Base-by-base conservation (phyloP, 2,888 invertebrate genomes). In the Heliconius ethilla region DNA sequence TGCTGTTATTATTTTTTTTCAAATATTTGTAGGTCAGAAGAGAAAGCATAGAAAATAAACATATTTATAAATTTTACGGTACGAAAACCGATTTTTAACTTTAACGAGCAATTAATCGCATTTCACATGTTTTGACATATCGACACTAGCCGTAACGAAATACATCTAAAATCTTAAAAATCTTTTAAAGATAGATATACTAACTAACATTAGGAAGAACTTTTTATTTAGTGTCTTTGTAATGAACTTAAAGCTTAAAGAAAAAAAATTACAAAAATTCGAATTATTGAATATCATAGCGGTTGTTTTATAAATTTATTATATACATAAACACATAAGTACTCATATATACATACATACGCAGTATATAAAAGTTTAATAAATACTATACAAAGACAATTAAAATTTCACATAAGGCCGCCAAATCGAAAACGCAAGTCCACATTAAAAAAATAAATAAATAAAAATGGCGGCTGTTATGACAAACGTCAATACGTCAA, bases 401-500 rank as follows among this genome's bases (percentile, higher is more conserved):
- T 73, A 33, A 33, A 33, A 33, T 11, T 22, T 6, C 9, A n/a
- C 7, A 40, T 74, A 13, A 40, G 74, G 29, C 74, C 2, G 33
- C 9, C 18, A 11, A 45, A 13, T 15, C 18, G 5, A 27, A 45
- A 45, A 63, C 40, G 10, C n/a, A 40, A 18, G 74, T 65, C 63
- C 37, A 18, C 9, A 65, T 29, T 29, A 25, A 25, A 45, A 29
- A 69, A 59, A 59, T 10, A 77, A 73, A 81, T 76, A 75, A 76
- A 78, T 73, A 82, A 84, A 85, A 84, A 86, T 85, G 84, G 84
- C 85, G 84, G 83, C 81, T 86, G 83, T 84, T 86, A 84, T 90
- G 91, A 91, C 91, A 89, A 85, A 84, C 86, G 89, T 91, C 88
- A 89, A 91, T 91, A 84, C 88, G 90, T 90, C 90, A 90, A 91